Percentiles rank a stretch among this genome's conserved stretches.
phyloP scores from a whole-genome alignment of 1,140 invertebrate genomes.

The Mizuhopecten yessoensis region DNA sequence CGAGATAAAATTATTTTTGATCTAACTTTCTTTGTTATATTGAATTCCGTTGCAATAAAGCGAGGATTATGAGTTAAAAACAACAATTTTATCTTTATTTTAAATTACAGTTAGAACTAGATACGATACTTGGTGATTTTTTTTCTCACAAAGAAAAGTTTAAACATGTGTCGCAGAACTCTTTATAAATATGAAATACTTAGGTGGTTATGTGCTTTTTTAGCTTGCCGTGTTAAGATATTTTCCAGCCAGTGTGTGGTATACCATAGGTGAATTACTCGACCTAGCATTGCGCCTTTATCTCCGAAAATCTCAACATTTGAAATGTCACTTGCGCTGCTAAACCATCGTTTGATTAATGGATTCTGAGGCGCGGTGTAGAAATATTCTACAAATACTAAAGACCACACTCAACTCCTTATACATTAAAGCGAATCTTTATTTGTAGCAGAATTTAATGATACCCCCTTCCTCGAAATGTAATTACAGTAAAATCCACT shows the following conservation, averaged over 20 bases:
- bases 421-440: background rate
- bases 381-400: slow-evolving; percentile 12
- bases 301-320: slow-evolving; percentile 29
- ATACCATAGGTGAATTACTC: background rate
- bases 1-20: too few relatives aligned
- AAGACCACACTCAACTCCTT: background rate
- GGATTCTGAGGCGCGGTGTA: background rate
- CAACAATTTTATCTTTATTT: too few relatives aligned
- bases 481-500: background rate
- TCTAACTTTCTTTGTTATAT: too few relatives aligned
- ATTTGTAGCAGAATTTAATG: background rate
- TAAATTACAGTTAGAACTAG: too few relatives aligned
- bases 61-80: too few relatives aligned
- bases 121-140: too few relatives aligned
- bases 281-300: background rate
- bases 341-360: background rate
- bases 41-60: too few relatives aligned
- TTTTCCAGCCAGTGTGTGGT: background rate
- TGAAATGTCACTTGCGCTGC: slow-evolving; percentile 24
- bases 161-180: background rate
- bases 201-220: background rate
- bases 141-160: background rate
- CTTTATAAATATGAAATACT: background rate
- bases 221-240: background rate
- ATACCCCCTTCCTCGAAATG: background rate